These are phyloP conservation scores for Pristionchus exspectatus DNA, from an alignment of 2,888 invertebrate genomes.

Conservation along the genomic window DNA sequence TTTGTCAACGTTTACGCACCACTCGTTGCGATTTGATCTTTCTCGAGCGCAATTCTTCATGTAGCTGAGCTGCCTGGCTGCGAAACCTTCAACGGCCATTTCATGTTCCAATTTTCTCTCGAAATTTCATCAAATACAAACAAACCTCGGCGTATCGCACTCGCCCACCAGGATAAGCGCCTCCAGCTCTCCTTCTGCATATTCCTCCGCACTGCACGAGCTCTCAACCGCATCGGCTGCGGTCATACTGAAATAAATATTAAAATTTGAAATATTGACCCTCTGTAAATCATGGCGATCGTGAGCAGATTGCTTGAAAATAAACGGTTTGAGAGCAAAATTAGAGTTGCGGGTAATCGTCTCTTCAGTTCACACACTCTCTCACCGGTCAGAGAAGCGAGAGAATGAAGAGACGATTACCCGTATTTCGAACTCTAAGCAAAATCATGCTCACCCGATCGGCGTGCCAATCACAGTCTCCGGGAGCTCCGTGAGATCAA, in stretches of 20 bases:
- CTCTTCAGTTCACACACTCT: too few species aligned
- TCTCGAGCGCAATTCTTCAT: background rate
- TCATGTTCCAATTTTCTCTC: background rate
- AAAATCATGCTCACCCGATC: constrained; percentile 36
- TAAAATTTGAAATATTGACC: too few species aligned
- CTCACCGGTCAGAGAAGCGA: too few species aligned
- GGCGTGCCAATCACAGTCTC: constrained; percentile 41
- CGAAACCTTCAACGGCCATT: background rate
- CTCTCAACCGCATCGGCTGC: background rate
- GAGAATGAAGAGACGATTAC: background rate
- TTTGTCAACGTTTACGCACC: background rate
- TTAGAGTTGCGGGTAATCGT: too few species aligned
- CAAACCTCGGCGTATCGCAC: constrained; percentile 29
- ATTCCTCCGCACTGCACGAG: constrained; percentile 6
- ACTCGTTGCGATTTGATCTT: constrained; percentile 20
- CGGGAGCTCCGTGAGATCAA: background rate
- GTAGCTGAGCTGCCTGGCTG: background rate
- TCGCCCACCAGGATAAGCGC: constrained; percentile 15
- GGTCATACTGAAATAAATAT: constrained; percentile 38
- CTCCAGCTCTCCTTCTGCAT: background rate
- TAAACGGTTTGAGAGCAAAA: too few species aligned
- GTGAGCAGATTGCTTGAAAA: too few species aligned
- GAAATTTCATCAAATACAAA: background rate
- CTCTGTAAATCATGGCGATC: too few species aligned
- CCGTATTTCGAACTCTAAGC: background rate